A percentile compares a stretch with the other conserved stretches of the same genome.
These are phyloP conservation scores for Cepaea nemoralis DNA, from an alignment of 1,140 invertebrate genomes.

Conservation along the genomic window DNA sequence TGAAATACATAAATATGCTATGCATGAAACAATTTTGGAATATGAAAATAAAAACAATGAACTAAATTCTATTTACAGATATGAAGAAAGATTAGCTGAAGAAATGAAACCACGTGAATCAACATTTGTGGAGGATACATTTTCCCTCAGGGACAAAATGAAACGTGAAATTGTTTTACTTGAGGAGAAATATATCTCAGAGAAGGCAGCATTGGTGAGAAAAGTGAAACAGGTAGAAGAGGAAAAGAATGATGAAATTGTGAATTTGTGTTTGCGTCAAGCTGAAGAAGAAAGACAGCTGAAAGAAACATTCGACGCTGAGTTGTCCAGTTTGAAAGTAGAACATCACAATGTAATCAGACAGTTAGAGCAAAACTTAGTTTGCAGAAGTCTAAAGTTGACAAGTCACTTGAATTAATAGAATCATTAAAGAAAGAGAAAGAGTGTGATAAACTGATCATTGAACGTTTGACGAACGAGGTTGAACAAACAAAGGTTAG, in stretches of 20 bases:
- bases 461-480: conserved; percentile 10
- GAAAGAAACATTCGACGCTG: neutral
- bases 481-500: neutral
- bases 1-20: neutral
- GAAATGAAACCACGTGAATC: neutral
- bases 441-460: neutral
- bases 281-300: neutral
- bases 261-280: neutral
- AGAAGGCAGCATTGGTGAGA: neutral
- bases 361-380: neutral
- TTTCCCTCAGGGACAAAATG: neutral
- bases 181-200: neutral
- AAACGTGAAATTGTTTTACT: neutral
- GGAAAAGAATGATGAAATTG: neutral
- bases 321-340: neutral
- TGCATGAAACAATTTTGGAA: neutral
- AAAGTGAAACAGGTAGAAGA: neutral
- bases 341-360: neutral
- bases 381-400: neutral
- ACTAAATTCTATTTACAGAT: neutral
- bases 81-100: neutral
- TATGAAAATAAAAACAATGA: neutral
- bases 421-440: neutral
- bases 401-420: neutral
- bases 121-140: neutral